Base-by-base conservation (phyloP, 2,888 invertebrate species). In the Linnaemya vulpina region DNA sequence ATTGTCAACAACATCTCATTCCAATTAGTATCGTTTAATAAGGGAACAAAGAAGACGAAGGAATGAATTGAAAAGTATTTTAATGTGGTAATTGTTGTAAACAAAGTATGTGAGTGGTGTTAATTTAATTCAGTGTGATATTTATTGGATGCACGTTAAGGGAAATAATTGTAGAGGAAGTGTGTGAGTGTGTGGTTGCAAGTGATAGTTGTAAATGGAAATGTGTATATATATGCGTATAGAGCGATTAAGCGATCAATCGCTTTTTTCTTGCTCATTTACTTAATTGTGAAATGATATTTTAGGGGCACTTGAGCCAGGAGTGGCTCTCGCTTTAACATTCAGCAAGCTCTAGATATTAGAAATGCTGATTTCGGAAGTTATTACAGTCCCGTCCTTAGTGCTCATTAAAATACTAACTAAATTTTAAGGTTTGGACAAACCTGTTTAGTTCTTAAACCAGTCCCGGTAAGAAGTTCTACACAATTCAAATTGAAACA, bases 1-100 rank as follows among this genome's bases (percentile, higher is more conserved):
- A 58, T 46, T 35, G 35, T 67, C 67, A 76, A 55, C 55, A 67
- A 58, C 20, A 58, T 46, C 30, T 76, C 53, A 67, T 76, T 38
- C 3, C 35, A 68, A 76, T 77, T 68, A 60, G 49, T 49, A 20
- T 68, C 15, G 20, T 68, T 58, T 68, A 77, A 51, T 77, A 60
- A 40, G 68, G 10, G 51, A 58, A 77, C 58, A 76, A 67, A 62
- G 40, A 53, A 60, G 1, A 38, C 5, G 58, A 58, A n/a, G 17
- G 20, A 15, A 38, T 77, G 49, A 25, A 60, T 51, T 70, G 51
- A 51, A 60, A n/a, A 53, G 40, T 55, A 43, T 20, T 15, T 17
- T 8, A 30, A 25, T 68, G 13, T 68, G 35, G 17, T 70, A 20
- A 43, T 67, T 35, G 25, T 65, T 40, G 63, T 40, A 74, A 51